A percentile compares a stretch with the other conserved stretches of the same genome.
Evolutionary conservation across 2,888 invertebrate species (phyloP).

Genomic region (Sesia apiformis): DNA sequence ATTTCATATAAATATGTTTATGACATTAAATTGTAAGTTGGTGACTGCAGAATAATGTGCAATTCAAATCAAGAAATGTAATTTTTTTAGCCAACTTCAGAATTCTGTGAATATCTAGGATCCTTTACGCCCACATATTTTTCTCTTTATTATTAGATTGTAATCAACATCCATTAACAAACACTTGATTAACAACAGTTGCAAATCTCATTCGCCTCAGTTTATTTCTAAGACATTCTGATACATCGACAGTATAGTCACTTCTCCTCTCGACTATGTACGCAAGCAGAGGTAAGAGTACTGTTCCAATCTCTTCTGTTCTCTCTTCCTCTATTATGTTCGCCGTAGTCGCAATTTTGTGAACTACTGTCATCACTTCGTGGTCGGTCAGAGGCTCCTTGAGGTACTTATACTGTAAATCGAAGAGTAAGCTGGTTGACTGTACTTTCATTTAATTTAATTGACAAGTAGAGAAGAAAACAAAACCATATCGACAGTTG

Average conservation of each 20-base stretch:
- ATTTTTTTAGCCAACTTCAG: too few species aligned
- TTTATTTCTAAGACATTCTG: constrained; percentile 13
- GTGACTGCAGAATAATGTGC: too few species aligned
- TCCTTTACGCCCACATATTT: too few species aligned
- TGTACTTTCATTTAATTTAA: too few species aligned
- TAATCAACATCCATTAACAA: background rate
- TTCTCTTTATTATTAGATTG: too few species aligned
- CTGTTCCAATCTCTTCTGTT: constrained; percentile 27
- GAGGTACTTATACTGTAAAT: constrained; percentile 53
- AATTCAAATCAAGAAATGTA: too few species aligned
- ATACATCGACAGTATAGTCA: constrained; percentile 24
- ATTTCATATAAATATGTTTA: too few species aligned
- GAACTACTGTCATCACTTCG: constrained; percentile 29
- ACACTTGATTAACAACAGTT: constrained; percentile 20
- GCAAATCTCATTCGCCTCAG: constrained; percentile 24
- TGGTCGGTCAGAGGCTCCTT: constrained; percentile 32
- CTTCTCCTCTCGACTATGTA: constrained; percentile 37
- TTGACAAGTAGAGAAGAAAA: too few species aligned
- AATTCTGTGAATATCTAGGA: too few species aligned
- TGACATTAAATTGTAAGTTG: too few species aligned
- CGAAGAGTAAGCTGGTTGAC: background rate
- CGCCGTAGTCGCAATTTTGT: constrained; percentile 27
- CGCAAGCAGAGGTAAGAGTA: constrained; percentile 40
- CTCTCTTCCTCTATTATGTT: constrained; percentile 24
- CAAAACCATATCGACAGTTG: too few species aligned